A percentile compares a stretch with the other conserved stretches of the same genome.
Evolutionary conservation across 2,888 invertebrate genomes (phyloP).

Genomic region (Agrotis puta): DNA sequence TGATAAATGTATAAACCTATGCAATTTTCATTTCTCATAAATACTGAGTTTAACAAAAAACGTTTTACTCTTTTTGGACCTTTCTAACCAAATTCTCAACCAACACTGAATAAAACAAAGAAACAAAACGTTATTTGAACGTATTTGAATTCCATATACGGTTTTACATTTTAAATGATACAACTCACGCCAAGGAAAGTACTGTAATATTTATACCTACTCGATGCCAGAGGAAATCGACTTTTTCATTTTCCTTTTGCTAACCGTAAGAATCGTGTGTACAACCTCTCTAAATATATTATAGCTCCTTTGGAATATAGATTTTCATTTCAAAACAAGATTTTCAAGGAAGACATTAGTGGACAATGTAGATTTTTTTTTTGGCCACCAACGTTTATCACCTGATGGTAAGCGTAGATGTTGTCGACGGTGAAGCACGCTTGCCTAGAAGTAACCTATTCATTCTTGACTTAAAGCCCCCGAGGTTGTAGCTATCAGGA

Average conservation of each 20-base stretch:
- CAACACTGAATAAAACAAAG: constrained; percentile 37
- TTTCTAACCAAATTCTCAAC: constrained; percentile 25
- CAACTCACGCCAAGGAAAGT: constrained; percentile 25
- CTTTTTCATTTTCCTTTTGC: constrained; percentile 50
- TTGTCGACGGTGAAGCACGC: too few relatives aligned
- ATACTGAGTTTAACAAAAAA: neutral
- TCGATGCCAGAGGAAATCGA: constrained; percentile 54
- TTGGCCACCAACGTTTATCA: too few relatives aligned
- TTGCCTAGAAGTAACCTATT: too few relatives aligned
- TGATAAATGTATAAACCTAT: neutral
- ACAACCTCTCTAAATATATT: constrained; percentile 44
- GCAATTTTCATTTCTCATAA: neutral
- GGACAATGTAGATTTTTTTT: constrained; percentile 7
- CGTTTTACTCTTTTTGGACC: neutral
- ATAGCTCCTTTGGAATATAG: constrained; percentile 38
- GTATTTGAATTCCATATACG: constrained; percentile 40
- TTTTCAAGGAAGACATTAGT: constrained; percentile 7
- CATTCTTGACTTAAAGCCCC: too few relatives aligned
- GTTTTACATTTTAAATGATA: constrained; percentile 55
- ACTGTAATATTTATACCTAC: constrained; percentile 54
- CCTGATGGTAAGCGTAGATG: too few relatives aligned
- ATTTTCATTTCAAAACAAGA: constrained; percentile 26
- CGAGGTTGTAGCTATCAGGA: too few relatives aligned
- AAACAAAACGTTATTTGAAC: constrained; percentile 29
- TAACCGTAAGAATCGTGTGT: constrained; percentile 36